Evolutionary conservation across 2,888 invertebrate species (phyloP).

Genomic region (Melolontha melolontha): DNA sequence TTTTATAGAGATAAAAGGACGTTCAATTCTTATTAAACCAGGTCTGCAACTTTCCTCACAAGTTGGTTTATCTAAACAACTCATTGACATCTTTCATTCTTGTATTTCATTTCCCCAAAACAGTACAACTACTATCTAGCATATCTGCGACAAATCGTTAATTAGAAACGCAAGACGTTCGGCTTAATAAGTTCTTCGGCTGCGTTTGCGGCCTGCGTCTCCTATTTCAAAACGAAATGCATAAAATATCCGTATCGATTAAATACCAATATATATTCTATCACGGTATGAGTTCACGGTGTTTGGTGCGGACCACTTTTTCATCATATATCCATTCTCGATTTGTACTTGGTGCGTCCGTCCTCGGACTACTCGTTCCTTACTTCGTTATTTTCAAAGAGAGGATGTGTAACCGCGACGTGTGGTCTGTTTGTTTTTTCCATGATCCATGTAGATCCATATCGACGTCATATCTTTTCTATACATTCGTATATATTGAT

Average conservation of each 20-base stretch:
- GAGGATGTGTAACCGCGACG: constrained; percentile 41
- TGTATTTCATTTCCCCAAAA: constrained; percentile 14
- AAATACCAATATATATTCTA: constrained; percentile 50
- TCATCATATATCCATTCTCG: constrained; percentile 36
- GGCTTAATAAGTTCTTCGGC: constrained; percentile 26
- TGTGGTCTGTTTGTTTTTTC: constrained; percentile 40
- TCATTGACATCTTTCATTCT: constrained; percentile 24
- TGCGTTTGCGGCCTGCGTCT: constrained; percentile 4
- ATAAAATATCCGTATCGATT: constrained; percentile 46
- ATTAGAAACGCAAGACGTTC: constrained; percentile 34
- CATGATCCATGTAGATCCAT: constrained; percentile 34
- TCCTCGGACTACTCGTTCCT: constrained; percentile 32
- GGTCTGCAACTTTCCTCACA: constrained; percentile 9
- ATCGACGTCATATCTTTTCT: constrained; percentile 43
- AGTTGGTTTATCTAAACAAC: constrained; percentile 24
- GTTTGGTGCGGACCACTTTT: constrained; percentile 52
- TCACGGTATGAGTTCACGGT: constrained; percentile 48
- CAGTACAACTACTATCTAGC: constrained; percentile 12
- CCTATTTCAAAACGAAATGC: constrained; percentile 38
- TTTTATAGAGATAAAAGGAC: too few relatives aligned
- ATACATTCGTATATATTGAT: constrained; percentile 40
- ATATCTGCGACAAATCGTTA: constrained; percentile 41
- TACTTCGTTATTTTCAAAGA: constrained; percentile 37
- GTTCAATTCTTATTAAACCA: constrained; percentile 2
- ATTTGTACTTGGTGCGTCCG: constrained; percentile 28